Conservation (phyloP, 2,113 vertebrate genomes). For the Phoxinus phoxinus region DNA sequence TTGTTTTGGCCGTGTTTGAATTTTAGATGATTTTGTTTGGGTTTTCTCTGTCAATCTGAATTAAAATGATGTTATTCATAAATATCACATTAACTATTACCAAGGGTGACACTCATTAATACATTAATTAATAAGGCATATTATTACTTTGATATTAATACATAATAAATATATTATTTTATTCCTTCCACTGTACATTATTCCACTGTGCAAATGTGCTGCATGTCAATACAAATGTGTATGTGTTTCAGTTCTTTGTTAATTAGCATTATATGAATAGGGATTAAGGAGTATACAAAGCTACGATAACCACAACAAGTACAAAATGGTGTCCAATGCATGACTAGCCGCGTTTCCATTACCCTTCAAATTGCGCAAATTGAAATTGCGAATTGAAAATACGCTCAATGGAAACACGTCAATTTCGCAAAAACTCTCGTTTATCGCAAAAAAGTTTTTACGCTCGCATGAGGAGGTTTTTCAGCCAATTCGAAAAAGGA, state of each 20-base stretch:
- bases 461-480: no score
- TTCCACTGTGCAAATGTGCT: background rate
- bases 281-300: background rate
- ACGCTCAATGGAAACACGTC: no score
- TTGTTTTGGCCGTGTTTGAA: background rate
- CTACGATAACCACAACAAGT: background rate
- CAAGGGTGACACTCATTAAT: background rate
- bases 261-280: background rate
- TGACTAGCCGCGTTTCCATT: no score
- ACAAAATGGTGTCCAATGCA: background rate
- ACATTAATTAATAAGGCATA: no score
- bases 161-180: no score
- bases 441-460: no score
- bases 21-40: background rate
- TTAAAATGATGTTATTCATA: background rate
- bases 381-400: no score
- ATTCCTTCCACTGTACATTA: background rate
- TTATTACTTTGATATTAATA: no score
- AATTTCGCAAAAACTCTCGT: no score
- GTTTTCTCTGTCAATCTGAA: background rate
- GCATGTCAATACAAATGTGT: background rate
- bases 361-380: no score
- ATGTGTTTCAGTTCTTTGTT: background rate
- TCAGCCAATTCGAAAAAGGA: no score
- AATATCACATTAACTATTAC: background rate